Evolutionary conservation across 2,113 vertebrate genomes (phyloP).

Genomic region (Parus major): DNA sequence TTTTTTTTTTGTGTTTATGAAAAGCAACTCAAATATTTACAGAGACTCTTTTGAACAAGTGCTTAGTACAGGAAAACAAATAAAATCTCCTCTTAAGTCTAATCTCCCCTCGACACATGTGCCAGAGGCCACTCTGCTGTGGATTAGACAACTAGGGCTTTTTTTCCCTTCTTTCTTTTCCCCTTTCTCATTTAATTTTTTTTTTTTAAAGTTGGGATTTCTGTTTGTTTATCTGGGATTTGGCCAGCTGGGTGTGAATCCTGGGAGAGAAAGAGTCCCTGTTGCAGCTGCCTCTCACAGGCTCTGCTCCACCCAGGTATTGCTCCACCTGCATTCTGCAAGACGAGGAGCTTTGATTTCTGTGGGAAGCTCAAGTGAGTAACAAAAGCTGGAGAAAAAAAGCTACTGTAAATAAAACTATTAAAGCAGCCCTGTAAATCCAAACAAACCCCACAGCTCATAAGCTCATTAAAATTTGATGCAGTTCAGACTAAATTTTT

Average conservation of each 20-base stretch:
- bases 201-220: constrained; percentile 5
- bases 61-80: constrained; percentile 63
- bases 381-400: constrained; percentile 71
- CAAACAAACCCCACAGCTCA: constrained; percentile 79
- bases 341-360: constrained; percentile 57
- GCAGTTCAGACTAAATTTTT: constrained; percentile 78
- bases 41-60: constrained; percentile 60
- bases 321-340: constrained; percentile 60
- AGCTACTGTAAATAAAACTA: constrained; percentile 81
- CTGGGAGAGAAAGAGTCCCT: constrained; percentile 30
- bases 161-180: not conserved
- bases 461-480: constrained; percentile 84
- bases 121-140: constrained; percentile 59
- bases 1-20: constrained; percentile 1
- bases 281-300: constrained; percentile 1
- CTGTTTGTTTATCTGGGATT: constrained; percentile 46
- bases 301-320: constrained; percentile 40
- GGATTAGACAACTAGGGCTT: constrained; percentile 46
- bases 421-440: constrained; percentile 79
- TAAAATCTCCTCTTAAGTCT: constrained; percentile 59
- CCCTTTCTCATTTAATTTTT: accelerated
- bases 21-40: constrained; percentile 40
- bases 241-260: constrained; percentile 46
- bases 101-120: constrained; percentile 64
- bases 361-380: constrained; percentile 61